Evolutionary conservation across 2,113 vertebrate species (phyloP).

Genomic region (Rousettus leschenaultii): DNA sequence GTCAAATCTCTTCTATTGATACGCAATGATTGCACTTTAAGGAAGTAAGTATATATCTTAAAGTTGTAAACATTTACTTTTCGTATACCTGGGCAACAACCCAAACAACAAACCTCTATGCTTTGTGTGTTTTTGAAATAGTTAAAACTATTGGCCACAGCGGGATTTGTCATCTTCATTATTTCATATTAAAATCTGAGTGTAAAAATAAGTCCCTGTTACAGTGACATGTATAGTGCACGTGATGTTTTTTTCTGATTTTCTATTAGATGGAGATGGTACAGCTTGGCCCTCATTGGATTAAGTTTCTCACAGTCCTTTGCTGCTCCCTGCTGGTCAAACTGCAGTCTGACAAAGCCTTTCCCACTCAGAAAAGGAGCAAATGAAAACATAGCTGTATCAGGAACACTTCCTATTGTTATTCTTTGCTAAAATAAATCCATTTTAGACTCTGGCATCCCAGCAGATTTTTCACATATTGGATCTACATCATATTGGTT

Average conservation of each 20-base stretch:
- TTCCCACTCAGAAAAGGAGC: background rate
- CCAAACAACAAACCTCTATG: background rate
- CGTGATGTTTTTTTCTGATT: background rate
- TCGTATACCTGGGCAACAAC: background rate
- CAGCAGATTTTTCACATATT: background rate
- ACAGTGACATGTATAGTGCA: background rate
- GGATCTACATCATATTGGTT: background rate
- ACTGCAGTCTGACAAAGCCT: background rate
- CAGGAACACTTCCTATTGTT: background rate
- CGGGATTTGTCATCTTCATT: background rate
- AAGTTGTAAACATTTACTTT: background rate
- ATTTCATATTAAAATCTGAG: background rate
- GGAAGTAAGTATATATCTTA: background rate
- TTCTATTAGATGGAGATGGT: background rate
- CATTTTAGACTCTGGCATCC: background rate
- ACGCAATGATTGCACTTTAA: background rate
- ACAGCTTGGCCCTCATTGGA: accelerated
- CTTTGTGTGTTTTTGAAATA: background rate
- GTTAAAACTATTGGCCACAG: background rate
- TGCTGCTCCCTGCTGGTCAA: slow-evolving; percentile 55
- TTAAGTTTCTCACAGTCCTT: background rate
- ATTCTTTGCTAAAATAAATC: background rate
- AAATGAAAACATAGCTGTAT: background rate
- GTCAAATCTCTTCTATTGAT: background rate
- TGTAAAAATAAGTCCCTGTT: background rate